Evolutionary conservation across 35 echinoderm and acorn worm species (phyloP).

Genomic region (Patiria miniata): DNA sequence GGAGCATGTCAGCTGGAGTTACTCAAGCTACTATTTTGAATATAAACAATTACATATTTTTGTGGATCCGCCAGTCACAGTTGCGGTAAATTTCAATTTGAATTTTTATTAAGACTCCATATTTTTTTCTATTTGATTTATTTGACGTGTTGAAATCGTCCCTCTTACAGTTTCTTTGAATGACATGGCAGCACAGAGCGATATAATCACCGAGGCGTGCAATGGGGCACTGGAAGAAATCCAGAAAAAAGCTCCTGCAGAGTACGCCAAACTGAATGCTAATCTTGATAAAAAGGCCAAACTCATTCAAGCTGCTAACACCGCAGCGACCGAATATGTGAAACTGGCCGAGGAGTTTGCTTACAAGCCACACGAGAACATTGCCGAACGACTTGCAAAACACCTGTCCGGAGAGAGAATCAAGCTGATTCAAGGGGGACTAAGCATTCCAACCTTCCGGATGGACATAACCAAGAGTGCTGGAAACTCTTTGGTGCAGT

Average conservation of each 20-base stretch:
- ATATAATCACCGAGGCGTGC: constrained; percentile 39
- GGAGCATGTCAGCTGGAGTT: too few relatives aligned
- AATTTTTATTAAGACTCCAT: too few relatives aligned
- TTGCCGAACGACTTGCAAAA: constrained; percentile 26
- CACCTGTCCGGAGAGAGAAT: constrained; percentile 42
- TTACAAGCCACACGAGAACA: neutral
- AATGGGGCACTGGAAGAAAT: constrained; percentile 44
- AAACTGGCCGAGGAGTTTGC: constrained; percentile 31
- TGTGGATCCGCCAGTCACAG: too few relatives aligned
- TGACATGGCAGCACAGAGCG: constrained; percentile 54
- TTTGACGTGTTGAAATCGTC: too few relatives aligned
- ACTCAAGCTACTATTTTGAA: too few relatives aligned
- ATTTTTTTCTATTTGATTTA: too few relatives aligned
- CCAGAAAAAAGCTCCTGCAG: constrained; percentile 32
- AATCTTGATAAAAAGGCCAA: constrained; percentile 29
- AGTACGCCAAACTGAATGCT: constrained; percentile 47
- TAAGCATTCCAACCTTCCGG: constrained; percentile 46
- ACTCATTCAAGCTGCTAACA: constrained; percentile 37
- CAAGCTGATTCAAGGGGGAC: constrained; percentile 35
- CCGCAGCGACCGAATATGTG: constrained; percentile 40
- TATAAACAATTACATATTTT: too few relatives aligned
- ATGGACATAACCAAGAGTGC: constrained; percentile 30
- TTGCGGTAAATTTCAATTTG: too few relatives aligned
- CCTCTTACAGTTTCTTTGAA: too few relatives aligned
- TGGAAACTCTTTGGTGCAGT: neutral